phyloP scores from a whole-genome alignment of 2,888 invertebrate species.

The Lepidochitona cinerea region DNA sequence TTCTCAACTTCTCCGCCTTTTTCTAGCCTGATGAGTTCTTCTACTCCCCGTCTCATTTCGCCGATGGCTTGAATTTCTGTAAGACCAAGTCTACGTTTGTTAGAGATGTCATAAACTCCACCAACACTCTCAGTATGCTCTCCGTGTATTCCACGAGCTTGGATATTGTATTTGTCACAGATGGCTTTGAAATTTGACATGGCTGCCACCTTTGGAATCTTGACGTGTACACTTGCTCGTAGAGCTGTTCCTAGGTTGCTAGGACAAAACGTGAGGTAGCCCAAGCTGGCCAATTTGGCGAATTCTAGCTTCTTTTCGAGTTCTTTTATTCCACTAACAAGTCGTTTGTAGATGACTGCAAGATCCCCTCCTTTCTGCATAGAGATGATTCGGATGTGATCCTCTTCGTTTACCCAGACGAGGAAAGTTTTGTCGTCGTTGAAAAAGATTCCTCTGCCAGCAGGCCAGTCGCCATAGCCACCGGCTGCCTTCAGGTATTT shows the following conservation, averaged over 20 bases:
- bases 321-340: conserved; percentile 83
- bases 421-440: conserved; percentile 85
- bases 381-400: conserved; percentile 87
- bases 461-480: conserved; percentile 87
- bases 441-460: conserved; percentile 91
- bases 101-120: conserved; percentile 65
- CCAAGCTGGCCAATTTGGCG: conserved; percentile 82
- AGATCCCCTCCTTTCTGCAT: conserved; percentile 75
- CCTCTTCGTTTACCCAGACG: conserved; percentile 92
- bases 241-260: conserved; percentile 90
- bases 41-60: conserved; percentile 58
- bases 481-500: conserved; percentile 56
- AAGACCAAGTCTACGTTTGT: conserved; percentile 61
- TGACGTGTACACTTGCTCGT: conserved; percentile 96
- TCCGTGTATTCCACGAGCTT: conserved; percentile 52
- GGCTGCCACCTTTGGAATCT: conserved; percentile 82
- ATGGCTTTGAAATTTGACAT: conserved; percentile 83
- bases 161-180: conserved; percentile 82
- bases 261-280: conserved; percentile 88
- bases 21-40: conserved; percentile 54
- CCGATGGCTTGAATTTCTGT: conserved; percentile 58
- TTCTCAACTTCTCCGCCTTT: conserved; percentile 21
- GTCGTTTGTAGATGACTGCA: conserved; percentile 57
- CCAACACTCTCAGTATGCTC: conserved; percentile 62
- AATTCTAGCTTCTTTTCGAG: conserved; percentile 73